Percentiles rank a stretch among this genome's conserved stretches.
These are phyloP conservation scores for Takifugu flavidus DNA, from an alignment of 2,113 vertebrate species.

Conservation along the genomic window DNA sequence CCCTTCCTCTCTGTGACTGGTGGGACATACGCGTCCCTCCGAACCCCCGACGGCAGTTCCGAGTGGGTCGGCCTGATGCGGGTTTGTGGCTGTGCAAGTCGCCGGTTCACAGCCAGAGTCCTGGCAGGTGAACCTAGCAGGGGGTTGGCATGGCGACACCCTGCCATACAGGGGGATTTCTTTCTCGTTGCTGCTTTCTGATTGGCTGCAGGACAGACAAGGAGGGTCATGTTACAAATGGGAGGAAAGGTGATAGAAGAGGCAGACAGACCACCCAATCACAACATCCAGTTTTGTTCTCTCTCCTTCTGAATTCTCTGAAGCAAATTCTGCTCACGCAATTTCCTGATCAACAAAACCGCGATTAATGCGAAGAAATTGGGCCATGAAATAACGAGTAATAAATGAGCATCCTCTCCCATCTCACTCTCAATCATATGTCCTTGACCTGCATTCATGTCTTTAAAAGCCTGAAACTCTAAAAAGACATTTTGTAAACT, in stretches of 20 bases:
- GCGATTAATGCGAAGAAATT: too few species aligned
- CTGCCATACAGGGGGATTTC: slow-evolving; percentile 70
- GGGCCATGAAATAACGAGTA: background rate
- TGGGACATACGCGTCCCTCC: slow-evolving; percentile 50
- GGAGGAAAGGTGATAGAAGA: slow-evolving; percentile 42
- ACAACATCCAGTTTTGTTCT: slow-evolving; percentile 18
- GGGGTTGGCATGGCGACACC: slow-evolving; percentile 52
- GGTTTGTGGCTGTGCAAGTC: slow-evolving; percentile 33
- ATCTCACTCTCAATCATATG: background rate
- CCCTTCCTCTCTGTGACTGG: slow-evolving; percentile 71
- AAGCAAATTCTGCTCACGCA: background rate
- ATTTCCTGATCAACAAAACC: too few species aligned
- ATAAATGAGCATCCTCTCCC: background rate
- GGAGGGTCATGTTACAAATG: slow-evolving; percentile 58
- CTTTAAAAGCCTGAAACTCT: too few species aligned
- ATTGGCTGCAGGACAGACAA: slow-evolving; percentile 71
- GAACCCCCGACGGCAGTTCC: slow-evolving; percentile 73
- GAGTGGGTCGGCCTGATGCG: slow-evolving; percentile 37
- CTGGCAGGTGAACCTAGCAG: slow-evolving; percentile 44
- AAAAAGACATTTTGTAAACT: too few species aligned
- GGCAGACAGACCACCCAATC: slow-evolving; percentile 42
- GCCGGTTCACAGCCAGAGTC: slow-evolving; percentile 57
- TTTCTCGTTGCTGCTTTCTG: slow-evolving; percentile 79
- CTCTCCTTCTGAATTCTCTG: slow-evolving; percentile 21
- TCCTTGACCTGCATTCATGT: background rate